Evolutionary conservation across 2,888 invertebrate species (phyloP).

Genomic region (Tupiocoris notatus): DNA sequence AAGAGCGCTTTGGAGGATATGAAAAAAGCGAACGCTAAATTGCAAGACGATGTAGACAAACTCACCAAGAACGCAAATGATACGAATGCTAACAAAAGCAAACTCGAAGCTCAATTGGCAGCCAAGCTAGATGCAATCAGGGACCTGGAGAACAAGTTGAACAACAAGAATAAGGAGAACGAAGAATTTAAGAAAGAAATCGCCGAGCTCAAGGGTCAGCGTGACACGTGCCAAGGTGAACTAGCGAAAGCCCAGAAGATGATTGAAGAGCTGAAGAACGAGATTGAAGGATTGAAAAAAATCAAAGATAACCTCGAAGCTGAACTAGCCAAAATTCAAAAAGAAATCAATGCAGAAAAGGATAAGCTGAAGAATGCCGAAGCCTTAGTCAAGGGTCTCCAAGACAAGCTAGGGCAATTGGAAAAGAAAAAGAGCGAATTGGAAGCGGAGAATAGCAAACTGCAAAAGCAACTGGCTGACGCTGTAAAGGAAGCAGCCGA

Average conservation of each 20-base stretch:
- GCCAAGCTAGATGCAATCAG: constrained; percentile 14
- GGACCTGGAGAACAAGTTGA: constrained; percentile 20
- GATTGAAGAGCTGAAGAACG: constrained; percentile 7
- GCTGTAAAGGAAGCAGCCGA: background rate
- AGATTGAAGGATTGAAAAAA: constrained; percentile 30
- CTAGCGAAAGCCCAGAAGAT: constrained; percentile 18
- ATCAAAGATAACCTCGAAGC: constrained; percentile 13
- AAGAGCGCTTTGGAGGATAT: background rate
- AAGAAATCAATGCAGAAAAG: background rate
- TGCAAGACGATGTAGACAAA: constrained; percentile 26
- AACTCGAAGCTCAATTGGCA: constrained; percentile 22
- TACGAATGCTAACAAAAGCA: constrained; percentile 9
- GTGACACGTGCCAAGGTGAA: constrained; percentile 12
- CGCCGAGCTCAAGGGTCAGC: constrained; percentile 11
- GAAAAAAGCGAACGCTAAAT: constrained; percentile 16
- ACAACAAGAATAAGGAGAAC: constrained; percentile 13
- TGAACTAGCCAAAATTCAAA: constrained; percentile 17
- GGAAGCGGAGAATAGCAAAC: constrained; percentile 12
- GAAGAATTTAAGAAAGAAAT: constrained; percentile 19
- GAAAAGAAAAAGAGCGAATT: background rate
- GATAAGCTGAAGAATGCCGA: constrained; percentile 20
- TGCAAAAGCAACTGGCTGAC: background rate
- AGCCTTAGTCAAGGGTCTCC: background rate
- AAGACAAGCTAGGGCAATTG: background rate
- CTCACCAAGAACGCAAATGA: background rate